Conservation (phyloP, 2,797 vertebrate genomes). For the Xiphophorus birchmanni region DNA sequence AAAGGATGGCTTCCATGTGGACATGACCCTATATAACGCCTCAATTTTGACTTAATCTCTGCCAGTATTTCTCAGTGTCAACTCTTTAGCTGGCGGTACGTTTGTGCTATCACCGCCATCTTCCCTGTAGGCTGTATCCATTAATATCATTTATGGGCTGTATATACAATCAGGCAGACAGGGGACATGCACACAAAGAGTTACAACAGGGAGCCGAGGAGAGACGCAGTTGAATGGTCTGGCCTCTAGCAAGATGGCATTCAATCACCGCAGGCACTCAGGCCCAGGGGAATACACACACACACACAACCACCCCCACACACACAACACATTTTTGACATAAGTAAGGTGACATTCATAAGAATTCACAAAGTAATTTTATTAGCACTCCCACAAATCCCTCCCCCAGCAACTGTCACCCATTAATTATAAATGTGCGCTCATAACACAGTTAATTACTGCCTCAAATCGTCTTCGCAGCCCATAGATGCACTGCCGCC, state of each 20-base stretch:
- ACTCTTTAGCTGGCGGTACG: slow-evolving; percentile 42
- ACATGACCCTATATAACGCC: slow-evolving; percentile 46
- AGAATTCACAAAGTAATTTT: slow-evolving; percentile 53
- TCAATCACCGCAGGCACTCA: slow-evolving; percentile 75
- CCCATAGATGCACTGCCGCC: slow-evolving; percentile 14
- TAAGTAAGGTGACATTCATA: slow-evolving; percentile 53
- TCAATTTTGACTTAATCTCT: slow-evolving; percentile 55
- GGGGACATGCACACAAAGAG: slow-evolving; percentile 36
- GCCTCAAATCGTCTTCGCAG: slow-evolving; percentile 64
- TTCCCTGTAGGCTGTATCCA: slow-evolving; percentile 41
- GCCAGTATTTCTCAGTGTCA: slow-evolving; percentile 59
- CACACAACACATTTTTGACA: slow-evolving; percentile 58
- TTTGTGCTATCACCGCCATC: slow-evolving; percentile 55
- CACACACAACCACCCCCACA: slow-evolving; percentile 53
- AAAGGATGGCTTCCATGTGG: slow-evolving; percentile 9
- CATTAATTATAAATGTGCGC: slow-evolving; percentile 66
- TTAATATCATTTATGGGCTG: slow-evolving; percentile 68
- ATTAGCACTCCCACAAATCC: slow-evolving; percentile 25
- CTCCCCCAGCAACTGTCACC: slow-evolving; percentile 15
- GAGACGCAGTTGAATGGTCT: slow-evolving; percentile 74
- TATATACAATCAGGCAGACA: slow-evolving; percentile 55
- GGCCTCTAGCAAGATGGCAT: slow-evolving; percentile 72
- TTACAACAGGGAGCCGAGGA: slow-evolving; percentile 53
- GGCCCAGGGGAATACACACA: slow-evolving; percentile 60
- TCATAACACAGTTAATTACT: slow-evolving; percentile 71